Percentiles rank a stretch among this genome's conserved stretches.
These are phyloP conservation scores for Burhinus bistriatus DNA, from an alignment of 2,113 vertebrate species.

Conservation along the genomic window DNA sequence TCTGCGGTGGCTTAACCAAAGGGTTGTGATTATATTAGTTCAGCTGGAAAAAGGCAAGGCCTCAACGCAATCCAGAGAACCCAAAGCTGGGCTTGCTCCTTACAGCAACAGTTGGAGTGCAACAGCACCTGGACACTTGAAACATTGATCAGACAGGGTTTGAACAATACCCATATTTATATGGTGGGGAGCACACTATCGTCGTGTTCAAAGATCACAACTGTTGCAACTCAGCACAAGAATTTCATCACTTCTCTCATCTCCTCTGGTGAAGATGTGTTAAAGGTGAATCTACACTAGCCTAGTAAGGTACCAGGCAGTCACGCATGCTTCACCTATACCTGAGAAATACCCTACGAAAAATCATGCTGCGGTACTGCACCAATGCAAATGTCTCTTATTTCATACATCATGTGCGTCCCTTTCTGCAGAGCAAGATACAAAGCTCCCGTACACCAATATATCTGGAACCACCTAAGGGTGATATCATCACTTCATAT, in stretches of 20 bases:
- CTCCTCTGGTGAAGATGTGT: not conserved
- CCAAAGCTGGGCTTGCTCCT: not conserved
- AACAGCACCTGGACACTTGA: not conserved
- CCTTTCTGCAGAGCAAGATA: not conserved
- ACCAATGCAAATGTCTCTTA: not conserved
- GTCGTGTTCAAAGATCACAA: not conserved
- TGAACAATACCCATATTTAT: not conserved
- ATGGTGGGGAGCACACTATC: not conserved
- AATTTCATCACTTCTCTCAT: not conserved
- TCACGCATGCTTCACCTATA: not conserved
- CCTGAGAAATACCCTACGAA: not conserved
- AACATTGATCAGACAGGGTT: not conserved
- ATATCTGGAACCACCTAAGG: not conserved
- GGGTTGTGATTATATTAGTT: not conserved
- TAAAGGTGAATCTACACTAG: not conserved
- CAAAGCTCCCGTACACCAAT: not conserved
- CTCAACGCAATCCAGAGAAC: not conserved
- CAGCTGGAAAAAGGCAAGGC: not conserved
- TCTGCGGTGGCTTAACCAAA: not conserved
- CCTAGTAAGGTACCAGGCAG: not conserved
- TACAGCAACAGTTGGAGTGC: not conserved
- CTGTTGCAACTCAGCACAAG: not conserved
- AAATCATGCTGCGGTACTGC: not conserved
- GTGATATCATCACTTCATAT: not conserved
- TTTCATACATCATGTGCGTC: fast-evolving